phyloP scores from a whole-genome alignment of 2,113 vertebrate genomes.

The Megatriorchis doriae region DNA sequence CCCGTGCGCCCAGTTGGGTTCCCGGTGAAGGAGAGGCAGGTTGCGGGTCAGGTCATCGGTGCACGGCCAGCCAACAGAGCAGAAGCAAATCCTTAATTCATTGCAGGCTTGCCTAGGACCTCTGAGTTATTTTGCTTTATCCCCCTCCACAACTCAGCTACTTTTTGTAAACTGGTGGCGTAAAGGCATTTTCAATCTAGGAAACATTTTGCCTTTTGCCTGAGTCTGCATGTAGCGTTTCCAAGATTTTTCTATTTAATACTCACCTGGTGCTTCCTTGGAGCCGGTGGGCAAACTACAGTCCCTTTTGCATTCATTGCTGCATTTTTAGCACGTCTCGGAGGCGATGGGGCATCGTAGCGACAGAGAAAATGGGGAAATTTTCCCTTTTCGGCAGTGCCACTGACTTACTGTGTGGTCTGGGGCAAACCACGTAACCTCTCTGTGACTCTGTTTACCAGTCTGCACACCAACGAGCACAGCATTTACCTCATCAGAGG shows the following conservation, averaged over 20 bases:
- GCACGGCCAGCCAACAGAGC: background rate
- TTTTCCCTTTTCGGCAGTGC: background rate
- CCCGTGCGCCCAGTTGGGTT: rapidly evolving
- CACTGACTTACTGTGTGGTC: slow-evolving; percentile 20
- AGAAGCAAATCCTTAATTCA: background rate
- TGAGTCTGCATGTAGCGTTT: background rate
- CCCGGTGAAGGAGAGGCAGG: background rate
- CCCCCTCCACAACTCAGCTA: background rate
- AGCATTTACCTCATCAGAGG: background rate
- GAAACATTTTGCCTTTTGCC: background rate
- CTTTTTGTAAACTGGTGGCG: background rate
- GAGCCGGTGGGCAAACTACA: rapidly evolving
- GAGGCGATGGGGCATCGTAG: rapidly evolving
- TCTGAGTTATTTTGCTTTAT: background rate
- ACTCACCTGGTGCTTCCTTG: background rate
- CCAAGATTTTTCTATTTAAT: background rate
- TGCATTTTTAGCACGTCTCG: background rate
- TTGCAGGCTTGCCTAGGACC: background rate
- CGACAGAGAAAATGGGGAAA: background rate
- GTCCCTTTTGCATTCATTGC: rapidly evolving
- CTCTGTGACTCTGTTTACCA: slow-evolving; percentile 25
- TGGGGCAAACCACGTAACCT: slow-evolving; percentile 1
- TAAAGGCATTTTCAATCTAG: background rate
- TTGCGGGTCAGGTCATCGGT: background rate
- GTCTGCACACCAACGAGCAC: background rate